Evolutionary conservation across 2,113 vertebrate species (phyloP), one percentile per base, ranked within the genome.

Genomic region (Aleadryas rufinucha): DNA sequence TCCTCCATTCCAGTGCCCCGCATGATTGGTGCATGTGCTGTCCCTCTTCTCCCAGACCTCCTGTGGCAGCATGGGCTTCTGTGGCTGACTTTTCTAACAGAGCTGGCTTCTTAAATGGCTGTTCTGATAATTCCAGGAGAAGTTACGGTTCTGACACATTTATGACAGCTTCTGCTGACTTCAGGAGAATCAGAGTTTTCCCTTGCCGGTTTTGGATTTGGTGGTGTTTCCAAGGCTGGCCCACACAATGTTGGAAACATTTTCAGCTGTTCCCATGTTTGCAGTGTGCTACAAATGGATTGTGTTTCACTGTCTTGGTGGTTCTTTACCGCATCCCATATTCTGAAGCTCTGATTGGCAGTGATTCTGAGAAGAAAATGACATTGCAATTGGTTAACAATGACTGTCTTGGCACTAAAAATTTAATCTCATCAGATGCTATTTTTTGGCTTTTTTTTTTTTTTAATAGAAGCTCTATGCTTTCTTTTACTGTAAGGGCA

Each of bases 21-120:
- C 3, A 0, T 6, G 12, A 59, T 18, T 53, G 21, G 3, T 0
- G 0, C 35, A 6, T 0, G 0, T 47, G 30, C 44, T 64, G 22
- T 41, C 26, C 45, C 39, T 69, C 44, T 91, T 57, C 42, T 75
- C 24, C 22, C 26, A 24, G 37, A 16, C 37, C 61, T 68, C 16
- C n/a, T 65, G 28, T 1, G 1, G 13, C 59, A 59, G 20, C 16
- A 2, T 1, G 1, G 31, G 24, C 8, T 63, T 72, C 70, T 22
- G 8, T 84, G 30, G 4, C 78, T 76, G 63, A 10, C 37, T 91
- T 77, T 69, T 39, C 87, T 54, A 15, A 41, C 26, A 31, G 30
- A 87, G 11, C 56, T 86, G 22, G 23, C 47, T 83, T 88, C 70
- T 66, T 74, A 57, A 63, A 57, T 23, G 42, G 41, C 30, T 93